These are phyloP conservation scores for Tricholauxania praeusta DNA, from an alignment of 2,888 invertebrate species.

Conservation along the genomic window DNA sequence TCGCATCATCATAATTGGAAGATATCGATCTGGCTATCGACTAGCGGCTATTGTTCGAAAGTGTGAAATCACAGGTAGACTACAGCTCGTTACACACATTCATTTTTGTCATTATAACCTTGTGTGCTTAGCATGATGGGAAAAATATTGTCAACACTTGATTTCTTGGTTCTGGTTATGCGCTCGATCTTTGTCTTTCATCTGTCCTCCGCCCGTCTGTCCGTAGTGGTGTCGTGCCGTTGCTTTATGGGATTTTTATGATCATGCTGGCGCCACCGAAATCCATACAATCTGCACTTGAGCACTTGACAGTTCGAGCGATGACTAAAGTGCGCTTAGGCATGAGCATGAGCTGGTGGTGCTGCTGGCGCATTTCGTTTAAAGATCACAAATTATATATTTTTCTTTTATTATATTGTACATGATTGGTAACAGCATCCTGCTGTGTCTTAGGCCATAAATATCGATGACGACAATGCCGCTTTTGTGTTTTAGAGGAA, in stretches of 20 bases:
- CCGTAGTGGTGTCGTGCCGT: neutral
- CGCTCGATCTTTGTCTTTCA: too few relatives aligned
- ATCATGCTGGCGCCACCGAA: slow-evolving; percentile 55
- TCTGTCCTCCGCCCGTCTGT: too few relatives aligned
- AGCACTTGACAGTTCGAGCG: neutral
- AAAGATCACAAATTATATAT: slow-evolving; percentile 11
- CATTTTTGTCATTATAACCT: slow-evolving; percentile 24
- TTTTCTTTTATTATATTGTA: slow-evolving; percentile 7
- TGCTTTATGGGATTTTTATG: slow-evolving; percentile 50
- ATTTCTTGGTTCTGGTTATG: neutral
- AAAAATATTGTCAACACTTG: slow-evolving; percentile 49
- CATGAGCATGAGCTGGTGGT: neutral
- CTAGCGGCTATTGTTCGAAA: slow-evolving; percentile 42
- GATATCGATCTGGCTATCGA: slow-evolving; percentile 13
- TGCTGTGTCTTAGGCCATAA: slow-evolving; percentile 38
- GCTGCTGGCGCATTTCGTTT: neutral
- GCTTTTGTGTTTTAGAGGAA: neutral
- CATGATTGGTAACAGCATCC: slow-evolving; percentile 40
- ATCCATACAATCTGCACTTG: neutral
- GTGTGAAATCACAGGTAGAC: slow-evolving; percentile 53
- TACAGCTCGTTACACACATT: slow-evolving; percentile 29
- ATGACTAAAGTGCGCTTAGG: neutral
- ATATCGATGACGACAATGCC: slow-evolving; percentile 37
- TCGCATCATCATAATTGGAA: slow-evolving; percentile 21
- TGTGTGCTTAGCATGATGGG: slow-evolving; percentile 27